Percentiles rank a stretch among this genome's conserved stretches.
Conservation (phyloP, 2,888 invertebrate species). For the Trissonchulus latispiculum region DNA sequence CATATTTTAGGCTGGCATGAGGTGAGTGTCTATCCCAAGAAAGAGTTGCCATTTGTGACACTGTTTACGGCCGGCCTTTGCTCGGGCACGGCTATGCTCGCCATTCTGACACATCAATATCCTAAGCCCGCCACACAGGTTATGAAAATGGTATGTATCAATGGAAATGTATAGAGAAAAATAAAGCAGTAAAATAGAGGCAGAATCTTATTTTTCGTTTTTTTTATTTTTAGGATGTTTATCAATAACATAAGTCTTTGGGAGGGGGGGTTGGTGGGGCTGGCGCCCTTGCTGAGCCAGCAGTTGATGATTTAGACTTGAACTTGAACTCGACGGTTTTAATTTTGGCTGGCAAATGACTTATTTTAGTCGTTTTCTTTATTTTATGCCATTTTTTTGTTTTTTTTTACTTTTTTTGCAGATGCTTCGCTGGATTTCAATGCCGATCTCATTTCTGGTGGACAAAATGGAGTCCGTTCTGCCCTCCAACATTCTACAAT, state of each 20-base stretch:
- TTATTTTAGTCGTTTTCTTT: conserved; percentile 20
- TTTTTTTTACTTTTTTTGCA: conserved; percentile 43
- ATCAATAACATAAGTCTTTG: too few relatives aligned
- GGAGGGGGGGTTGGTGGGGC: too few relatives aligned
- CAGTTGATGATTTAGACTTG: too few relatives aligned
- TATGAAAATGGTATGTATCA: conserved; percentile 60
- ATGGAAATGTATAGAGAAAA: too few relatives aligned
- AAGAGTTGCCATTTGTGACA: conserved; percentile 80
- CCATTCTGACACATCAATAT: conserved; percentile 77
- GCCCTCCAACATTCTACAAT: conserved; percentile 58
- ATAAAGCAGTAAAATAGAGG: too few relatives aligned
- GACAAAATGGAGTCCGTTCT: conserved; percentile 69
- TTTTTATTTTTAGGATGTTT: too few relatives aligned
- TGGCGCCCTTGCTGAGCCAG: too few relatives aligned
- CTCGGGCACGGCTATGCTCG: conserved; percentile 76
- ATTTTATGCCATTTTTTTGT: too few relatives aligned
- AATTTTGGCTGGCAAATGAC: conserved; percentile 1
- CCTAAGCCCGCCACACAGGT: conserved; percentile 76
- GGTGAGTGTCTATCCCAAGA: conserved; percentile 82
- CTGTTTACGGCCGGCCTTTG: conserved; percentile 81
- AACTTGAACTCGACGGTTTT: too few relatives aligned
- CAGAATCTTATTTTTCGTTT: too few relatives aligned
- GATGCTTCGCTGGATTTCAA: conserved; percentile 65
- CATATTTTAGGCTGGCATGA: conserved; percentile 62
- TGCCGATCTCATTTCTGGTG: conserved; percentile 67